phyloP scores from a whole-genome alignment of 2,888 invertebrate species.

The Macrosoma leucophasiata region DNA sequence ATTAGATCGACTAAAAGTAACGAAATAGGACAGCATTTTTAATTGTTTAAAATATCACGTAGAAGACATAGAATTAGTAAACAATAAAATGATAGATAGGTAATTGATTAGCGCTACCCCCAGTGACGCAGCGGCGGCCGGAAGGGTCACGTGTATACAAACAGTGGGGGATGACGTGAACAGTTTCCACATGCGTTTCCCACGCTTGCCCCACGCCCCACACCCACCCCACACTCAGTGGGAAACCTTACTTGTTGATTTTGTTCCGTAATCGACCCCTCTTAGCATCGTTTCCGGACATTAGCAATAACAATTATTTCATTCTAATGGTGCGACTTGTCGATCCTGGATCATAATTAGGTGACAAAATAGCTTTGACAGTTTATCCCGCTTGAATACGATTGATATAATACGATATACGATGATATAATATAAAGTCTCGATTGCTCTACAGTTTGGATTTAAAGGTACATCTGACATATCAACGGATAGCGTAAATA shows the following conservation, averaged over 20 bases:
- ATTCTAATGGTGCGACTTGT: constrained; percentile 21
- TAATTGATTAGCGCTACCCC: constrained; percentile 19
- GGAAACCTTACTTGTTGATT: constrained; percentile 67
- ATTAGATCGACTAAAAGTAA: too few relatives aligned
- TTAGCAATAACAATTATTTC: constrained; percentile 29
- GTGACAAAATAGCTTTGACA: too few relatives aligned
- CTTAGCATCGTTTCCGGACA: constrained; percentile 53
- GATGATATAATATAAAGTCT: too few relatives aligned
- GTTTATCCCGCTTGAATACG: too few relatives aligned
- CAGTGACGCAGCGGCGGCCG: constrained; percentile 30
- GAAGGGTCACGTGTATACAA: constrained; percentile 60
- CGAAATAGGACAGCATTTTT: too few relatives aligned
- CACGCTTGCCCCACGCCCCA: constrained; percentile 52
- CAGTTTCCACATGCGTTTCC: constrained; percentile 57
- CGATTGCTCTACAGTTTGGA: too few relatives aligned
- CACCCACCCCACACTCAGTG: constrained; percentile 39
- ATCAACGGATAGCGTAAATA: too few relatives aligned
- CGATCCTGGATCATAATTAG: too few relatives aligned
- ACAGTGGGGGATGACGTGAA: constrained; percentile 55
- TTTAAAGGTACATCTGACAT: too few relatives aligned
- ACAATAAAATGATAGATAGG: constrained; percentile 6
- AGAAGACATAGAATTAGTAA: too few relatives aligned
- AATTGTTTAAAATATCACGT: neutral
- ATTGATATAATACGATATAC: too few relatives aligned
- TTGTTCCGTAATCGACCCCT: constrained; percentile 53